Evolutionary conservation across 2,113 vertebrate genomes (phyloP).

Genomic region (Tylochromis polylepis): DNA sequence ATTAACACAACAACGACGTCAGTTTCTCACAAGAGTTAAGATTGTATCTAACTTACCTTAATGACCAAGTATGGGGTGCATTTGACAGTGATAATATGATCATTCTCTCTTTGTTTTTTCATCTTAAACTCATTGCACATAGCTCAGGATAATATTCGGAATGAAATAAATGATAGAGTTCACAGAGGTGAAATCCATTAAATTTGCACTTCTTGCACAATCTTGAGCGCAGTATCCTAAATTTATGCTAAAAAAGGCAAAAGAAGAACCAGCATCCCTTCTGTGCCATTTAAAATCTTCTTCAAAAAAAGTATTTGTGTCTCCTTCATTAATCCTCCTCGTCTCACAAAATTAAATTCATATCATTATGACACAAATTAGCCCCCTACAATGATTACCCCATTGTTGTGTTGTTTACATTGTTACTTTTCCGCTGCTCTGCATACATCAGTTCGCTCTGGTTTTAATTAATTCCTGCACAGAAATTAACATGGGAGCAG

Average conservation of each 20-base stretch:
- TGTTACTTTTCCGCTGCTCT: slow-evolving; percentile 38
- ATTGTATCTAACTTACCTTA: background rate
- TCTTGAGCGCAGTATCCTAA: background rate
- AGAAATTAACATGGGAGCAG: slow-evolving; percentile 47
- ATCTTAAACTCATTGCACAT: background rate
- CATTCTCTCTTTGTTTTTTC: background rate
- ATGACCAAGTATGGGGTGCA: background rate
- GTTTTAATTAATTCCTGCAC: slow-evolving; percentile 63
- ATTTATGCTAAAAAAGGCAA: background rate
- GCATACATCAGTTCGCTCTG: slow-evolving; percentile 47
- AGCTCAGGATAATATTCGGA: background rate
- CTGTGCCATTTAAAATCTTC: background rate
- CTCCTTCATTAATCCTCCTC: slow-evolving; percentile 45
- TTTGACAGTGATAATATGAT: background rate
- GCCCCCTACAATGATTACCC: slow-evolving; percentile 26
- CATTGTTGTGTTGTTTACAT: slow-evolving; percentile 61
- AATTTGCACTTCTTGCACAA: background rate
- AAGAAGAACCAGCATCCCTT: background rate
- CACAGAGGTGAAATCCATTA: background rate
- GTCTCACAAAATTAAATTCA: slow-evolving; percentile 12
- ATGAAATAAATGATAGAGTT: background rate
- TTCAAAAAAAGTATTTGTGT: slow-evolving; percentile 15
- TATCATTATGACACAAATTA: slow-evolving; percentile 54
- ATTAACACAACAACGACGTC: background rate
- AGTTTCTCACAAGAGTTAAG: background rate